These are phyloP conservation scores for Cardinalis cardinalis DNA, from an alignment of 2,113 vertebrate species.

Conservation along the genomic window DNA sequence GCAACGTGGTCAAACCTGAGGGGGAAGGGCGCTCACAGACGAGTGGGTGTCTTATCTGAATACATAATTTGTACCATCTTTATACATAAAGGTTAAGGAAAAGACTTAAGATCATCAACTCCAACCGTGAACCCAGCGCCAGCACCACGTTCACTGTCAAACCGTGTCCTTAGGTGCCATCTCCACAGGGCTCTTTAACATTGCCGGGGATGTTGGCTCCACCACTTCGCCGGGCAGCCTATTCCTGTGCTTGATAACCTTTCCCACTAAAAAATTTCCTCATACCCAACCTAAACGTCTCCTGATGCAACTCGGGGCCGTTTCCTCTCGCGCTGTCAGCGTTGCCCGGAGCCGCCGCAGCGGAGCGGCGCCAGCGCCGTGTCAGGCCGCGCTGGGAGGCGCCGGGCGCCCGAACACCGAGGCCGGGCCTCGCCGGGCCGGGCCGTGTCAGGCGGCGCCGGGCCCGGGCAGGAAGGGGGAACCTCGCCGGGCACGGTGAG, in stretches of 20 bases:
- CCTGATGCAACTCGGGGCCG: background rate
- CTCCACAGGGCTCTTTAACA: background rate
- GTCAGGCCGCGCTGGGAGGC: background rate
- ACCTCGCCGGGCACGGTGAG: background rate
- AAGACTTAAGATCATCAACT: background rate
- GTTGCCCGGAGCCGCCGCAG: background rate
- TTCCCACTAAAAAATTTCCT: background rate
- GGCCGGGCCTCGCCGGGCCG: background rate
- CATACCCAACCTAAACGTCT: background rate
- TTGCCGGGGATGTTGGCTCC: background rate
- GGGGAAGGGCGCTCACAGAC: background rate
- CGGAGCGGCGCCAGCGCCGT: background rate
- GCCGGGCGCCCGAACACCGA: background rate
- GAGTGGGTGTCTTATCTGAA: too few relatives aligned
- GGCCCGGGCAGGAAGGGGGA: background rate
- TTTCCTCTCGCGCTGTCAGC: background rate
- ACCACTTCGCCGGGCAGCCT: background rate
- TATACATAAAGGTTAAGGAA: background rate
- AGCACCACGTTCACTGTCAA: background rate
- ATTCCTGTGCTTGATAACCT: background rate
- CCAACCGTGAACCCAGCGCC: background rate
- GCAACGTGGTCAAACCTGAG: background rate
- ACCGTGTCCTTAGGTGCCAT: background rate
- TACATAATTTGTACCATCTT: rapidly evolving
- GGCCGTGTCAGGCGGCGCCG: background rate